Percentiles rank a stretch among this genome's conserved stretches.
Evolutionary conservation across 2,888 invertebrate genomes (phyloP).

Genomic region (Hemaris fuciformis): DNA sequence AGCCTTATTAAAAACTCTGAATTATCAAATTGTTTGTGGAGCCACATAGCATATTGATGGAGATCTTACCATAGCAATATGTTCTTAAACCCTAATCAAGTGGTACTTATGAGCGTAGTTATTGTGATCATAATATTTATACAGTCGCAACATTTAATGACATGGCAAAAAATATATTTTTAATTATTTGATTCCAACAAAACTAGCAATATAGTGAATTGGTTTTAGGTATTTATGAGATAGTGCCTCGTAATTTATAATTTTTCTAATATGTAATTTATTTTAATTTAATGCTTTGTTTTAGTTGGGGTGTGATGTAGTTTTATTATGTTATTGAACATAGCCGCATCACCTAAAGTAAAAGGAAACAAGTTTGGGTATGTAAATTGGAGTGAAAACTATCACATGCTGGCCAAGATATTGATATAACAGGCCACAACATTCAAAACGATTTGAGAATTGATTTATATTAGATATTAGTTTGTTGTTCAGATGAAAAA

Average conservation of each 20-base stretch:
- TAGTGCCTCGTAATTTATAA: conserved; percentile 28
- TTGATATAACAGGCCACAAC: too few relatives aligned
- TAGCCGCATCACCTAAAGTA: not conserved
- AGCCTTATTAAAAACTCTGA: not conserved
- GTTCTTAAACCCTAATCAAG: not conserved
- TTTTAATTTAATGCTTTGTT: conserved; percentile 21
- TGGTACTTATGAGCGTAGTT: conserved; percentile 10
- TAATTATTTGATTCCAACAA: conserved; percentile 14
- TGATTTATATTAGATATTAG: too few relatives aligned
- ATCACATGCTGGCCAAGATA: too few relatives aligned
- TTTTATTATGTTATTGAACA: not conserved
- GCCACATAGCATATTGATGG: not conserved
- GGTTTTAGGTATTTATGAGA: conserved; percentile 17
- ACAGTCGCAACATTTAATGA: conserved; percentile 8
- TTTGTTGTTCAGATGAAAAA: too few relatives aligned
- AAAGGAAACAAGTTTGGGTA: too few relatives aligned
- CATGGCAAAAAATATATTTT: conserved; percentile 10
- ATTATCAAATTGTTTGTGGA: not conserved
- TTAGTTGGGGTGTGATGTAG: not conserved
- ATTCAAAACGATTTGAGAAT: too few relatives aligned
- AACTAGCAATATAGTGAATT: conserved; percentile 2
- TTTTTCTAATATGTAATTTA: conserved; percentile 22
- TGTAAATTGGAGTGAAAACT: too few relatives aligned
- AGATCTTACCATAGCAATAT: not conserved
- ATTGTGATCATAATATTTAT: conserved; percentile 11